Percentiles rank a stretch among this genome's conserved stretches.
These are phyloP conservation scores for Megaceryle torquata DNA, from an alignment of 2,113 vertebrate species.

Conservation along the genomic window DNA sequence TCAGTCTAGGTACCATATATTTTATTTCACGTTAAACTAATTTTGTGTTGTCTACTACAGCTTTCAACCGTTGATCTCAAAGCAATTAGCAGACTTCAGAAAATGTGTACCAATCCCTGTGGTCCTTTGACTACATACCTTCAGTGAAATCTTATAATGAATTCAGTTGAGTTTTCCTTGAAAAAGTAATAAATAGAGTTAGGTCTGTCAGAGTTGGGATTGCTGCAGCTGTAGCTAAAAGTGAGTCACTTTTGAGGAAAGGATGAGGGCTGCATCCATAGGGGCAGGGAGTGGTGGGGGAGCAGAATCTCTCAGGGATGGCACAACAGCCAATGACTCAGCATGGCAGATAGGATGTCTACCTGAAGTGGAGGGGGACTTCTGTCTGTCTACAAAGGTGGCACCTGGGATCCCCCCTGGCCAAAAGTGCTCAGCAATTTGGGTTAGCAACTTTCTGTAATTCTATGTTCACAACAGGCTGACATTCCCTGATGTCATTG, in stretches of 20 bases:
- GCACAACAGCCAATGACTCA: not conserved
- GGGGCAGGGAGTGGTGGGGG: fast-evolving
- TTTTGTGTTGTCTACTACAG: not conserved
- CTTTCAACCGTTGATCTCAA: not conserved
- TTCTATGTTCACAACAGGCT: not conserved
- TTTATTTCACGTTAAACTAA: constrained; percentile 4
- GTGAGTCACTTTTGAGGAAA: not conserved
- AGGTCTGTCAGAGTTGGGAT: fast-evolving
- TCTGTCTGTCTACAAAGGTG: not conserved
- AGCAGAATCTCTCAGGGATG: not conserved
- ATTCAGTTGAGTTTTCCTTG: not conserved
- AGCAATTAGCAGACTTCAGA: not conserved
- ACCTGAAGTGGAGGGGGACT: not conserved
- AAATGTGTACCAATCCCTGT: not conserved
- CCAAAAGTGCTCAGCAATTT: not conserved
- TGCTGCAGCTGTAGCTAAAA: not conserved
- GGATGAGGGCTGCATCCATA: not conserved
- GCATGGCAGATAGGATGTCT: not conserved
- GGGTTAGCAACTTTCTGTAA: not conserved
- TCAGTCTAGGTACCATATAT: not conserved
- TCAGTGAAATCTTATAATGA: not conserved
- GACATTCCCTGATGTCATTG: not conserved
- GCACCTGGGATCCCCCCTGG: too few relatives aligned
- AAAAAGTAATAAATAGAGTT: not conserved
- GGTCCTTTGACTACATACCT: not conserved